These are phyloP conservation scores for Matsumurasca onukii DNA, from an alignment of 1,140 invertebrate genomes.

Conservation along the genomic window DNA sequence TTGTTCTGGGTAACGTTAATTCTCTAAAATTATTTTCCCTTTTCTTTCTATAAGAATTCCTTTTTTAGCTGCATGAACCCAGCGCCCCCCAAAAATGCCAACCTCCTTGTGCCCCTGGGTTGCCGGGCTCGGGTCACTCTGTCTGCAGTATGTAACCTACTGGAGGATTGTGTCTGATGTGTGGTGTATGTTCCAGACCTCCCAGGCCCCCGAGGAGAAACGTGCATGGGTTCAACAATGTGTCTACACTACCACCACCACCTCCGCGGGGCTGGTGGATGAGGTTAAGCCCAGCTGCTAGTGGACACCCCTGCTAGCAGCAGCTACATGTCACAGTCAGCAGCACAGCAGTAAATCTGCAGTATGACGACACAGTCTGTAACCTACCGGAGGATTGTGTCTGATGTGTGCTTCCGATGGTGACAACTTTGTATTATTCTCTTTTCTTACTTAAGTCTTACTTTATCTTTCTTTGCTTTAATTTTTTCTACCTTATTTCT, in stretches of 20 bases:
- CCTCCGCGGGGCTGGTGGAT: slow-evolving; percentile 6
- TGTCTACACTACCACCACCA: slow-evolving; percentile 4
- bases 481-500: too few relatives aligned
- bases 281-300: slow-evolving; percentile 21
- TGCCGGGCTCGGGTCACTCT: too few relatives aligned
- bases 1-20: too few relatives aligned
- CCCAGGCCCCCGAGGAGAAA: slow-evolving; percentile 4
- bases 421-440: background rate
- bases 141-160: slow-evolving; percentile 1
- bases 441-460: background rate
- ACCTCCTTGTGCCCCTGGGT: too few relatives aligned
- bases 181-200: slow-evolving; percentile 11
- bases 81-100: too few relatives aligned
- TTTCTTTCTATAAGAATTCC: too few relatives aligned
- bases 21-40: too few relatives aligned
- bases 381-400: slow-evolving; percentile 17
- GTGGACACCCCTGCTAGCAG: background rate
- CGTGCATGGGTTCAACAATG: slow-evolving; percentile 1
- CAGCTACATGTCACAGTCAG: background rate
- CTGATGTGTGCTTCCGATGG: background rate
- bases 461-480: too few relatives aligned
- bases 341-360: slow-evolving; percentile 8
- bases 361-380: slow-evolving; percentile 5
- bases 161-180: slow-evolving; percentile 12
- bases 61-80: too few relatives aligned